Evolutionary conservation across 2,888 invertebrate species (phyloP), one percentile per base, ranked within the genome.

Genomic region (Buathra laborator): DNA sequence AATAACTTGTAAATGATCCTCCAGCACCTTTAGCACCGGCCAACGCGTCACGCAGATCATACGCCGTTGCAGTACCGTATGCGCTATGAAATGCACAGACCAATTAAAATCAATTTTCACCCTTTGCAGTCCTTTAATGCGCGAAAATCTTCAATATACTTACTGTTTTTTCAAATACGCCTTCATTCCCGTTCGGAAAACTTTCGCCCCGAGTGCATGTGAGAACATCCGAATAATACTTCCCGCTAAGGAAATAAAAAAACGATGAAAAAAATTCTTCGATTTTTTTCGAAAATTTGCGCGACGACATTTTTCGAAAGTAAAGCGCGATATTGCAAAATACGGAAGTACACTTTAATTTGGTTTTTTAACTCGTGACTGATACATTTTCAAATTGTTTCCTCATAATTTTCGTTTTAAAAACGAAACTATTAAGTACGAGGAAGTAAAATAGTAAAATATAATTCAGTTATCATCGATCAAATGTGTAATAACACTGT

Each of bases 181-280:
- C 9, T 19, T 82, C 14, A 94, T 78, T 12, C 95, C 95, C 0
- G 87, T 87, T 83, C 94, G 91, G 86, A 96, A 95, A 0, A 92
- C 90, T 0, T 89, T 86, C 67, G 94, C 93, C 0, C 94, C 94
- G 10, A 95, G 90, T 79, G 95, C 94, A 83, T 94, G 92, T 24
- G 94, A 92, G 92, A 96, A 94, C 96, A 96, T 96, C 29, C 95
- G 92, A 59, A 96, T 94, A 3, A 96, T 56, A 56, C 56, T 12
- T 19, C 19, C 56, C 19, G 56, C 6, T 12, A 75, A 44, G 16
- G 19, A 37, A 43, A 12, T n/a, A 10, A 14, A 24, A 12, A 74
- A 44, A 5, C 43, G 53, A 59, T 14, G 14, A 16, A 10, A 56
- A 6, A 51, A 37, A 43, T n/a, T 3, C 7, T n/a, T 37, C 9